Evolutionary conservation across 2,888 invertebrate species (phyloP).

Genomic region (Tricholauxania praeusta): DNA sequence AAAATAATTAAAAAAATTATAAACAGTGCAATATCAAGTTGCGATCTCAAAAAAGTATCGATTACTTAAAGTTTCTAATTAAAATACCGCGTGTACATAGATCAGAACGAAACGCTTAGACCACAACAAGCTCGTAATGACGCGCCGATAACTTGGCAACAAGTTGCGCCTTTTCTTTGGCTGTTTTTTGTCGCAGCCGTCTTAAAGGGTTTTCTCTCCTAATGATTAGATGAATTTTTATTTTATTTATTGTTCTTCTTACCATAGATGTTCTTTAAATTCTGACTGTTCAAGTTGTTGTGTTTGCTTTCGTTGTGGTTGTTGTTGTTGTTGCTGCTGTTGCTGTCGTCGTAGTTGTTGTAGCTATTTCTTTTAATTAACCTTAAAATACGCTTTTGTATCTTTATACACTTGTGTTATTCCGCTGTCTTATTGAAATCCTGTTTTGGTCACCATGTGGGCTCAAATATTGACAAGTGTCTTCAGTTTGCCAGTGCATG

Average conservation of each 20-base stretch:
- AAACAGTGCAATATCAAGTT: too few relatives aligned
- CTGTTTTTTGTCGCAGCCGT: background rate
- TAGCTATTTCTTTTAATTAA: slow-evolving; percentile 31
- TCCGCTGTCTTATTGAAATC: background rate
- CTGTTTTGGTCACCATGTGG: slow-evolving; percentile 25
- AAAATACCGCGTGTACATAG: too few relatives aligned
- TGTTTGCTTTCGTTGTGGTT: background rate
- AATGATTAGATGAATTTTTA: background rate
- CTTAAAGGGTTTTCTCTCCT: slow-evolving; percentile 11
- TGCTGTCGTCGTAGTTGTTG: slow-evolving; percentile 4
- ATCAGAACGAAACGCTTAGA: too few relatives aligned
- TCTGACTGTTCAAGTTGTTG: background rate
- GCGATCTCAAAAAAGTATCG: too few relatives aligned
- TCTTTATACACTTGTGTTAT: background rate
- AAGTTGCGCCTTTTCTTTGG: background rate
- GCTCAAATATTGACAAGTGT: slow-evolving; percentile 21
- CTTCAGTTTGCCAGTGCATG: background rate
- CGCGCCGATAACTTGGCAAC: slow-evolving; percentile 3
- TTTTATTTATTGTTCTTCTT: background rate
- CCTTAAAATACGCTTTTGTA: slow-evolving; percentile 13
- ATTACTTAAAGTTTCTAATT: too few relatives aligned
- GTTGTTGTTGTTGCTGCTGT: background rate
- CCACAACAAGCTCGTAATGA: too few relatives aligned
- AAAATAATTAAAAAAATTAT: too few relatives aligned
- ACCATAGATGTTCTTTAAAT: too few relatives aligned